A percentile compares a stretch with the other conserved stretches of the same genome.
Conservation (phyloP, 2,888 invertebrate genomes). For the Crossocerus cetratus region DNA sequence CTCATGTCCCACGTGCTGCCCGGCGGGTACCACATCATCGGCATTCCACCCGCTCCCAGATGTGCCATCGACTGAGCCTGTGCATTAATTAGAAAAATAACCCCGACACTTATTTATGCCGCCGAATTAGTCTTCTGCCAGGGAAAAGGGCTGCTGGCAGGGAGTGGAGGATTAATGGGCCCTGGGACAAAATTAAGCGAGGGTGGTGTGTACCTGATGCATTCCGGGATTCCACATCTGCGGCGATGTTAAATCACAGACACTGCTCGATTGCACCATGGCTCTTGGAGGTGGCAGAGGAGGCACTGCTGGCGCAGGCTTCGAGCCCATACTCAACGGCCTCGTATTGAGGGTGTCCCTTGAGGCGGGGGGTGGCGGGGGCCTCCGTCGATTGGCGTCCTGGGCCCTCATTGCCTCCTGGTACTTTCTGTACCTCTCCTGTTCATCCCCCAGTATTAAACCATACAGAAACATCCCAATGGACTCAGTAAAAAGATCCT, state of each 20-base stretch:
- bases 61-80: constrained; percentile 87
- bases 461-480: not conserved
- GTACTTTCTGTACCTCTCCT: constrained; percentile 75
- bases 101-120: not conserved
- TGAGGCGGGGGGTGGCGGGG: constrained; percentile 57
- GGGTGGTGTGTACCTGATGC: constrained; percentile 79
- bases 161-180: too few relatives aligned
- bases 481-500: not conserved
- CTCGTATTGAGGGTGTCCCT: constrained; percentile 63
- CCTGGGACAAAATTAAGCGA: too few relatives aligned
- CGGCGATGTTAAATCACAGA: constrained; percentile 70
- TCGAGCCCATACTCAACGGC: constrained; percentile 64
- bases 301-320: constrained; percentile 47
- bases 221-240: constrained; percentile 75
- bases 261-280: constrained; percentile 73
- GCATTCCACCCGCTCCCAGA: constrained; percentile 76
- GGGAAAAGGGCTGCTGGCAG: too few relatives aligned
- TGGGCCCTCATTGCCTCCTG: constrained; percentile 80
- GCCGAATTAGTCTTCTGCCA: not conserved
- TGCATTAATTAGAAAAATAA: constrained; percentile 7
- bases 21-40: constrained; percentile 76
- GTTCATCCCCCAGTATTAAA: constrained; percentile 9
- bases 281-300: constrained; percentile 65
- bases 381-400: constrained; percentile 77
- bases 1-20: constrained; percentile 66